Conservation (phyloP, 2,888 invertebrate species). For the Cancer borealis region DNA sequence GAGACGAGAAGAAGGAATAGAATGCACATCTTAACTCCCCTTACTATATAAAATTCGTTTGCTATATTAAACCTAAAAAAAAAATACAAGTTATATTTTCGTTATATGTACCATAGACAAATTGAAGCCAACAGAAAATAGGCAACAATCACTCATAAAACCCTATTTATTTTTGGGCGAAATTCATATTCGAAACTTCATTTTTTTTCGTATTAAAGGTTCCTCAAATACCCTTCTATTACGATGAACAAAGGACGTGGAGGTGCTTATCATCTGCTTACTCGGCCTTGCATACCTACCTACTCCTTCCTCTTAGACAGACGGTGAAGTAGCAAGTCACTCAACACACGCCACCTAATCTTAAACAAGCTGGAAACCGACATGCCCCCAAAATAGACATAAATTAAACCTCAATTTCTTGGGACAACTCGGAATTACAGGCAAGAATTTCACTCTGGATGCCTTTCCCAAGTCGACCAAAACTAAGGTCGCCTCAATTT, state of each 20-base stretch:
- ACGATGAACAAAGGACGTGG: neutral
- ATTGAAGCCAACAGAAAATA: neutral
- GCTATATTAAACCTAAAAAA: neutral
- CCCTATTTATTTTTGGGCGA: neutral
- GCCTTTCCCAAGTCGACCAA: neutral
- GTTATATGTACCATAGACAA: no score
- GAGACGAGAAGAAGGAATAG: neutral
- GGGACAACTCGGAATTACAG: neutral
- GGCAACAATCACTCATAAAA: neutral
- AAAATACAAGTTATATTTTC: neutral
- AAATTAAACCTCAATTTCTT: neutral
- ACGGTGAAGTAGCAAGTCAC: no score
- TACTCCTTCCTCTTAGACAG: neutral
- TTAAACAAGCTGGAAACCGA: neutral
- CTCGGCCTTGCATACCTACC: neutral
- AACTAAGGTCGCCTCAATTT: neutral
- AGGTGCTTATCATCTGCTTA: neutral
- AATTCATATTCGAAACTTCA: neutral
- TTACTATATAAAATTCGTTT: neutral
- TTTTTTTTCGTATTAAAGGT: neutral
- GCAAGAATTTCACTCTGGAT: neutral
- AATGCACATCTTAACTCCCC: neutral
- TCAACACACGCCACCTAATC: neutral
- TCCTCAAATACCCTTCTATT: neutral
- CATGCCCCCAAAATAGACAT: neutral